Evolutionary conservation across 2,888 invertebrate species (phyloP).

Genomic region (Nasonovia ribisnigri): DNA sequence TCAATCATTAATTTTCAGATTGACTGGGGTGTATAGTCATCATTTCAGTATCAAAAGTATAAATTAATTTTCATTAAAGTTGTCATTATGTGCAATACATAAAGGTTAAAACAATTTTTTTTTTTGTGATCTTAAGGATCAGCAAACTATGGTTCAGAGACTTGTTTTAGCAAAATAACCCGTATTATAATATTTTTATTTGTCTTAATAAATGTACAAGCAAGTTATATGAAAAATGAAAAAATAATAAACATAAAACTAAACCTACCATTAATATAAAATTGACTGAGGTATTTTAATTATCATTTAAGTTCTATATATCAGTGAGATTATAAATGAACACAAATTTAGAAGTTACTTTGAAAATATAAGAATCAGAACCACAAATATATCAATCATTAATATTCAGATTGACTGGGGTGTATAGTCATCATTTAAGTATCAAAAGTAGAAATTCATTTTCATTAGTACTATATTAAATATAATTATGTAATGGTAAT

Average conservation of each 20-base stretch:
- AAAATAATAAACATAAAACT: neutral
- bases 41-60: neutral
- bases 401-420: slow-evolving; percentile 60
- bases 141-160: too few relatives aligned
- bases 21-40: slow-evolving; percentile 63
- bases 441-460: neutral
- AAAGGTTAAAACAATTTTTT: neutral
- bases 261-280: neutral
- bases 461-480: neutral
- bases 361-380: neutral
- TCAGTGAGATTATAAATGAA: too few relatives aligned
- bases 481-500: neutral
- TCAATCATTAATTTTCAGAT: slow-evolving; percentile 59
- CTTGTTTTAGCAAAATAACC: too few relatives aligned
- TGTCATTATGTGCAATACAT: neutral
- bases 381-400: slow-evolving; percentile 34
- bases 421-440: slow-evolving; percentile 46
- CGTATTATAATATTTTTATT: too few relatives aligned
- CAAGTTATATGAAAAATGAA: neutral
- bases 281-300: neutral
- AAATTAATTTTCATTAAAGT: neutral
- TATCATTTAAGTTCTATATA: neutral
- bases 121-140: too few relatives aligned
- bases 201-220: too few relatives aligned
- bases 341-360: too few relatives aligned